These are phyloP conservation scores for Syritta pipiens DNA, from an alignment of 2,888 invertebrate genomes.

Conservation along the genomic window DNA sequence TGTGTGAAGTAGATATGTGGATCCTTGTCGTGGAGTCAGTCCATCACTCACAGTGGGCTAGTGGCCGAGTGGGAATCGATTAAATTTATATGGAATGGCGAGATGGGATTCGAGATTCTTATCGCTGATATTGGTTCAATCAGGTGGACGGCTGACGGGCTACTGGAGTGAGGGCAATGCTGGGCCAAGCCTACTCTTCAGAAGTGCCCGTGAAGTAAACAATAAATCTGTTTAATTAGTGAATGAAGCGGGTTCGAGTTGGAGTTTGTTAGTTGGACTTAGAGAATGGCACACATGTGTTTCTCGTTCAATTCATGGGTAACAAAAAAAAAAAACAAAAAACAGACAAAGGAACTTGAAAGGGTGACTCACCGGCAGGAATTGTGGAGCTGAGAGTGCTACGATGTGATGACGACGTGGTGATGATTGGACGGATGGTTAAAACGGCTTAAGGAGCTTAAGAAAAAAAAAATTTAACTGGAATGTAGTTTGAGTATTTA, in stretches of 20 bases:
- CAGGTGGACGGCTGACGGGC: slow-evolving; percentile 5
- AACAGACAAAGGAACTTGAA: too few relatives aligned
- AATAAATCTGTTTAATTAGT: slow-evolving; percentile 7
- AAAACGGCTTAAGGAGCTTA: too few relatives aligned
- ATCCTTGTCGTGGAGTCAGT: slow-evolving; percentile 47
- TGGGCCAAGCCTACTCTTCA: too few relatives aligned
- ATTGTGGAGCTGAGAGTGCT: too few relatives aligned
- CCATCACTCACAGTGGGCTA: slow-evolving; percentile 24
- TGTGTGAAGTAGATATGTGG: slow-evolving; percentile 63
- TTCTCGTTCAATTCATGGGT: too few relatives aligned
- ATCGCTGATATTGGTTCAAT: slow-evolving; percentile 48
- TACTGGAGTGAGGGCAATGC: neutral
- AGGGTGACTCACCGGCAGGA: too few relatives aligned
- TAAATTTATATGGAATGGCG: slow-evolving; percentile 39
- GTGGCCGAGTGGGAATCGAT: slow-evolving; percentile 33
- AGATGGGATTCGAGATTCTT: slow-evolving; percentile 35
- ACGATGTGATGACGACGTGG: too few relatives aligned
- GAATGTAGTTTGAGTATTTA: too few relatives aligned
- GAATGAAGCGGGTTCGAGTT: neutral
- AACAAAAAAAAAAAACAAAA: too few relatives aligned
- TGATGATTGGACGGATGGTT: too few relatives aligned
- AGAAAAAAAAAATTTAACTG: too few relatives aligned
- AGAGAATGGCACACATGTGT: too few relatives aligned
- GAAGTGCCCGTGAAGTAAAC: slow-evolving; percentile 12
- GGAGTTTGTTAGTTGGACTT: neutral